A percentile compares a stretch with the other conserved stretches of the same genome.
phyloP scores from a whole-genome alignment of 2,888 invertebrate genomes.

The Microchrysa polita region DNA sequence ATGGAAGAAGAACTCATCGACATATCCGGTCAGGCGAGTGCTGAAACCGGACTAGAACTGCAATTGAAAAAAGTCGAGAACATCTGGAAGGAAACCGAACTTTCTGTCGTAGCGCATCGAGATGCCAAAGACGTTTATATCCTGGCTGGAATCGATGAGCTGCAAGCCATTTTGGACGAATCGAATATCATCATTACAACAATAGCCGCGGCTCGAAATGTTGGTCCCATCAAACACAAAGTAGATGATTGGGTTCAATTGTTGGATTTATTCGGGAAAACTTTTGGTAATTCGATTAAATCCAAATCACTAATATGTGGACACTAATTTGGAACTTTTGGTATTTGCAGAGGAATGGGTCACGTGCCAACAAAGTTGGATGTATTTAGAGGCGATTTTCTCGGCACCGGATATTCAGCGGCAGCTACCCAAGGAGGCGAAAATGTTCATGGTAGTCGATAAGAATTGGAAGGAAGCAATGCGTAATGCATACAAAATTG shows the following conservation, averaged over 20 bases:
- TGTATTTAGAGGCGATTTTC: slow-evolving; percentile 94
- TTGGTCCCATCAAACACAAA: slow-evolving; percentile 82
- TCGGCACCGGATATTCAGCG: slow-evolving; percentile 94
- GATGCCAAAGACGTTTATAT: slow-evolving; percentile 86
- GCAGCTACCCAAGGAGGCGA: slow-evolving; percentile 89
- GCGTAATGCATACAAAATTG: slow-evolving; percentile 81
- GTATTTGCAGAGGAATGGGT: slow-evolving; percentile 83
- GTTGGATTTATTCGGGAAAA: slow-evolving; percentile 80
- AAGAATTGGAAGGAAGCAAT: slow-evolving; percentile 92
- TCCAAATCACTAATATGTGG: too few species aligned
- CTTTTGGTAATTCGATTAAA: slow-evolving; percentile 80
- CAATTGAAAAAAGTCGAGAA: slow-evolving; percentile 86
- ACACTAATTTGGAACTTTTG: too few species aligned
- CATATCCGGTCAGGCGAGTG: slow-evolving; percentile 87
- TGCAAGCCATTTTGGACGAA: slow-evolving; percentile 84
- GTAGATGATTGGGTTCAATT: slow-evolving; percentile 85
- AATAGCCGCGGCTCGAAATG: slow-evolving; percentile 85
- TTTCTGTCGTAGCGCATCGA: slow-evolving; percentile 79
- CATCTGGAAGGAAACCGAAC: slow-evolving; percentile 82
- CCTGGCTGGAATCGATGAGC: slow-evolving; percentile 84
- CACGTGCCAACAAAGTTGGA: slow-evolving; percentile 90
- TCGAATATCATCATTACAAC: slow-evolving; percentile 87
- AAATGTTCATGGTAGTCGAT: slow-evolving; percentile 85
- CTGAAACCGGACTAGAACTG: slow-evolving; percentile 83
- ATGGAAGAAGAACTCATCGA: slow-evolving; percentile 78